Base-by-base conservation (phyloP, 2,113 vertebrate species). In the Tonatia bakeri region DNA sequence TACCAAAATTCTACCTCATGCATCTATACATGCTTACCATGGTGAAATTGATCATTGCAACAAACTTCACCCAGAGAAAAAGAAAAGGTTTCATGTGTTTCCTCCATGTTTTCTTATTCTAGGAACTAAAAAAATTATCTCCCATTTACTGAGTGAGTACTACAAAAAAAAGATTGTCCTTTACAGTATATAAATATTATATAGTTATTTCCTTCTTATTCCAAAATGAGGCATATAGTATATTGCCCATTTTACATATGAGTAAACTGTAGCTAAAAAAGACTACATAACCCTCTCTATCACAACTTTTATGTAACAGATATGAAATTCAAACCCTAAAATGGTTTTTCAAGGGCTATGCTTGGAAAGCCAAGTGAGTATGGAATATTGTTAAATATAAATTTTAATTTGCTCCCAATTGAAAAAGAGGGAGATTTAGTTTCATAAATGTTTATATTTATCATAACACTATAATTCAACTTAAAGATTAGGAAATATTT, bases 371-470 rank as follows among this genome's bases (percentile, higher is more conserved):
- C 72, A 67, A 93, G 59, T 59, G 20, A 82, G 19, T 26, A 5
- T 92, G n/a, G 84, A 82, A 73, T 11, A 72, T 75, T 90, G 33
- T 93, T 82, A 89, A 92, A 73, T 75, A 24, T 90, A 83, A 94
- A 79, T 88, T 87, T 14, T 93, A 64, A 87, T 81, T 79, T 61
- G 7, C 91, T 80, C 19, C 7, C 36, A 91, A 45, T 22, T 82
- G 26, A 13, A 69, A 54, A 50, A 83, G 70, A 90, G 13, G 76
- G n/a, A 61, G 2, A 20, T 47, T 38, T 83, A 31, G 12, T 79
- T 31, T 69, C 72, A 83, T 85, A 90, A 52, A 80, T 40, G 15
- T 64, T 67, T 47, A 59, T 52, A 84, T 33, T 6, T 67, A 89
- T 12, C 59, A 79, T 79, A 75, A 47, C 12, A 38, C 6, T 79